These are phyloP conservation scores for Trilocha varians DNA, from an alignment of 2,888 invertebrate species.

Conservation along the genomic window DNA sequence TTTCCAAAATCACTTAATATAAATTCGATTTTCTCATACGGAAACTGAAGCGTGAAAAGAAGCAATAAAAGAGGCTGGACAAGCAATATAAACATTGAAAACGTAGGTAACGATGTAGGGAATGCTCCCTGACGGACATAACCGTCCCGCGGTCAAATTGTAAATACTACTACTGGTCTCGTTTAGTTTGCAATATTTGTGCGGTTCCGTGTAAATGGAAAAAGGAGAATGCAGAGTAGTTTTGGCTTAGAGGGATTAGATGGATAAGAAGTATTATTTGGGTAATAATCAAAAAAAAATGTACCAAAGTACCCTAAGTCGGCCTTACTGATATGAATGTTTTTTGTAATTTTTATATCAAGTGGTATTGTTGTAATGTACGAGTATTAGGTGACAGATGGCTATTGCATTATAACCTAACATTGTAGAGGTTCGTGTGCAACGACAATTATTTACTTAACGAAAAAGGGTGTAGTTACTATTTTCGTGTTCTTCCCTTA, in stretches of 20 bases:
- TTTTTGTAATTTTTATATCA: too few species aligned
- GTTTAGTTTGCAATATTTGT: slow-evolving; percentile 72
- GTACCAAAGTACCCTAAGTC: too few species aligned
- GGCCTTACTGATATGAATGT: too few species aligned
- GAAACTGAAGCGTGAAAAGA: slow-evolving; percentile 10
- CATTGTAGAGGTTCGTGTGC: too few species aligned
- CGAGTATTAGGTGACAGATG: too few species aligned
- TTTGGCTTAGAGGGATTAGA: slow-evolving; percentile 12
- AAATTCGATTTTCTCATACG: not conserved
- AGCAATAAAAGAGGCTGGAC: slow-evolving; percentile 26
- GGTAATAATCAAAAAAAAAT: not conserved
- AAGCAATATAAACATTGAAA: slow-evolving; percentile 57
- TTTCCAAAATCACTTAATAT: not conserved
- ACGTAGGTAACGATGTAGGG: slow-evolving; percentile 53
- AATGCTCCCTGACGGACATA: slow-evolving; percentile 59
- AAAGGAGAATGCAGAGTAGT: slow-evolving; percentile 42
- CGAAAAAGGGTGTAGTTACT: too few species aligned
- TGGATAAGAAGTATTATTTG: too few species aligned
- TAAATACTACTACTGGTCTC: slow-evolving; percentile 59
- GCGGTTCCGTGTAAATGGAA: slow-evolving; percentile 67
- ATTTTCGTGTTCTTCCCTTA: too few species aligned
- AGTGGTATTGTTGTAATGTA: too few species aligned
- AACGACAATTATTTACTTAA: too few species aligned
- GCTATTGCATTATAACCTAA: too few species aligned
- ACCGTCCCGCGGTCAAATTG: slow-evolving; percentile 49